Evolutionary conservation across 2,113 vertebrate genomes (phyloP), one percentile per base, ranked within the genome.

Genomic region (Chrysemys picta): DNA sequence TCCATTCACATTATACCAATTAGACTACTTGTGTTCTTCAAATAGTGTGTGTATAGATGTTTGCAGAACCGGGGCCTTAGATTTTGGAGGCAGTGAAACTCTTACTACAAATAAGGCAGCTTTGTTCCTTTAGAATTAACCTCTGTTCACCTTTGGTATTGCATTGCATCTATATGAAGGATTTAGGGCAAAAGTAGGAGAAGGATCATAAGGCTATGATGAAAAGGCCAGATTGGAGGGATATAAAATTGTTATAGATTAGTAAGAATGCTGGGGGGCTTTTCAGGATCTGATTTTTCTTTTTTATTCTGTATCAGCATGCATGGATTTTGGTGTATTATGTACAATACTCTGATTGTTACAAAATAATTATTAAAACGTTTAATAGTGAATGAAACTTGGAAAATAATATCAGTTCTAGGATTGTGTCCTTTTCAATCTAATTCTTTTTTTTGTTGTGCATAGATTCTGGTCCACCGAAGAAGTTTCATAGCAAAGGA

Each of bases 391-490:
- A 50, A 35, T 8, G 52, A 19, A 42, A 57, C 29, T 50, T 93
- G 80, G 79, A n/a, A 88, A 89, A 8, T 3, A 38, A 13, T 5
- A 3, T 35, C 88, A 80, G 1, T 3, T 87, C 3, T 72, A 1
- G 54, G 19, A n/a, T 91, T 50, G 35, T n/a, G 27, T 4, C 29
- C 56, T 3, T 62, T 82, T 38, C 16, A 42, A 56, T 80, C 92
- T 87, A 22, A 56, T 93, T 86, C 90, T 1, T 72, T 0, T 49
- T 49, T 84, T 25, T 92, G 1, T 56, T 50, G 2, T 86, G 62
- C 42, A 19, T 93, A 98, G 98, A 94, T 96, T 95, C 56, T 5
- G 88, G 53, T 90, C 97, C 92, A 90, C 88, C 93, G 47, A 98
- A 97, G 85, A 98, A 89, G 12, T 72, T 95, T n/a, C 59, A 82